Base-by-base conservation (phyloP, 2,888 invertebrate genomes). In the Chouioia cunea region DNA sequence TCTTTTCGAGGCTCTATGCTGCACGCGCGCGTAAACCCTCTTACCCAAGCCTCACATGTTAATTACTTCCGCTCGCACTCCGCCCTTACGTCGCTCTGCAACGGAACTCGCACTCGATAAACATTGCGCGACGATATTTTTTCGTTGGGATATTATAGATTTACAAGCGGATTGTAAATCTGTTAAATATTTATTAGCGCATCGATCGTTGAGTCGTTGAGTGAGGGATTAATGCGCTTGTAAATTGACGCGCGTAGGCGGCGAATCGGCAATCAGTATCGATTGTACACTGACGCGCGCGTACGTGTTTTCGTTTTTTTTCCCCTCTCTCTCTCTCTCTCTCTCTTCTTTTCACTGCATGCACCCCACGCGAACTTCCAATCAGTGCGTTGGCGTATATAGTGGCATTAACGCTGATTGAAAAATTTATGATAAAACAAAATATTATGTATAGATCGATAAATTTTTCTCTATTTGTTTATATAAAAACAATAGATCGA, bases 181-280 rank as follows among this genome's bases (percentile, higher is more conserved):
- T 20, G 52, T 53, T 53, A 52, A 54, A 65, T 57, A 65, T 65
- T 65, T 50, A 58, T 50, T 47, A 43, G 53, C 36, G 36, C 36
- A 2, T 27, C 27, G 2, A 2, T 27, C 2, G 2, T 6, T 27
- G 3, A 4, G 3, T 27, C 27, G 2, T 6, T 27, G 46, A 2
- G 47, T 10, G 65, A 12, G 20, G 60, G 56, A 58, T 66, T 66
- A 66, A 66, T 52, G 27, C 48, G 43, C 10, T 18, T 18, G 15
- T 4, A 50, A 44, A 27, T 27, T 27, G 16, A 15, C 22, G 36
- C 2, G 36, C 4, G 12, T 60, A 54, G 48, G 46, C 59, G 67
- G 57, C 54, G 74, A 75, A 75, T 75, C 73, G 75, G 71, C 75
- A 75, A 74, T 70, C 75, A 71, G 75, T 76, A 77, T 76, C 75